phyloP scores from a whole-genome alignment of 2,888 invertebrate species.

The Chouioia cunea region DNA sequence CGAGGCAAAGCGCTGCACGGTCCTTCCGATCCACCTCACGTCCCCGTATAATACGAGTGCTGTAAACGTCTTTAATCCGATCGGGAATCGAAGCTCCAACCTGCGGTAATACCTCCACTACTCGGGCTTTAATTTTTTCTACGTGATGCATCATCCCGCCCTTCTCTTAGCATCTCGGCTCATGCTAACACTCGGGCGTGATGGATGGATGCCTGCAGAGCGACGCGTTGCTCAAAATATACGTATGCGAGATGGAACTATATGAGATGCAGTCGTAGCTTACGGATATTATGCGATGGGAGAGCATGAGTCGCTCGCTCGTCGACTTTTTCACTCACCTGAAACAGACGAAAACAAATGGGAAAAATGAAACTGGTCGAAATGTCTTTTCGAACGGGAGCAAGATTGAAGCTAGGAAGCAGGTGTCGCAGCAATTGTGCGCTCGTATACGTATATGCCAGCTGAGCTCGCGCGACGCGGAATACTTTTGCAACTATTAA shows the following conservation, averaged over 20 bases:
- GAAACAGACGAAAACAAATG: constrained; percentile 51
- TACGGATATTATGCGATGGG: constrained; percentile 12
- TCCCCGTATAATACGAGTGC: constrained; percentile 47
- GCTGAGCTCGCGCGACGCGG: too few relatives aligned
- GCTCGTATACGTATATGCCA: too few relatives aligned
- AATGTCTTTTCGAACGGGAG: neutral
- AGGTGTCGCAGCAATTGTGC: too few relatives aligned
- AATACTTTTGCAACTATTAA: constrained; percentile 21
- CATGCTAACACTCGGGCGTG: too few relatives aligned
- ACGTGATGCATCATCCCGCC: constrained; percentile 8
- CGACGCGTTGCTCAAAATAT: neutral
- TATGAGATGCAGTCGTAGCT: neutral
- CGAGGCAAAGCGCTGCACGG: too few relatives aligned
- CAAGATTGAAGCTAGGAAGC: too few relatives aligned
- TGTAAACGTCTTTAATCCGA: too few relatives aligned
- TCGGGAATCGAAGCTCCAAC: neutral
- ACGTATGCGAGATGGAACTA: too few relatives aligned
- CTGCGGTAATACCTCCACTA: constrained; percentile 44
- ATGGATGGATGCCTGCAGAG: too few relatives aligned
- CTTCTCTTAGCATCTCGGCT: too few relatives aligned
- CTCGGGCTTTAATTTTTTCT: constrained; percentile 46
- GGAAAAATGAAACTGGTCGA: neutral
- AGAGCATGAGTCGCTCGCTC: constrained; percentile 16
- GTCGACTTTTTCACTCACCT: constrained; percentile 53
- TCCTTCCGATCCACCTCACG: constrained; percentile 51